phyloP scores from a whole-genome alignment of 2,888 invertebrate genomes.

The Cantharis nigra region DNA sequence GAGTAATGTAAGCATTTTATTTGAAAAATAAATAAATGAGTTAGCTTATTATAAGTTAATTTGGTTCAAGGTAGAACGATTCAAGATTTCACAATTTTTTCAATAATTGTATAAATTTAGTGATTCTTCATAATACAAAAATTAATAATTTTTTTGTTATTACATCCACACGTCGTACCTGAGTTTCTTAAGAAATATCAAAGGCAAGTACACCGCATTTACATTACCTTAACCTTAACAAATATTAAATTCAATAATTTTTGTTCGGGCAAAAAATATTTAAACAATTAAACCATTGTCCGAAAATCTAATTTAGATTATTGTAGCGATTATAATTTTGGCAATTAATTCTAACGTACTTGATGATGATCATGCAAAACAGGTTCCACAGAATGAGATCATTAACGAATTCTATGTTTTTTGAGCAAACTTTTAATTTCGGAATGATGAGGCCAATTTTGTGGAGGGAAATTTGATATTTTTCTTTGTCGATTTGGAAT shows the following conservation, averaged over 20 bases:
- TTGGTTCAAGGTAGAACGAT: background rate
- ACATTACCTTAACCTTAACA: too few species aligned
- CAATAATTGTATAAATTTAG: background rate
- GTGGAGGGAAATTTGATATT: background rate
- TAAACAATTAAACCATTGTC: background rate
- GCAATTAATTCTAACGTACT: background rate
- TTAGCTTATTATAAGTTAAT: slow-evolving; percentile 1
- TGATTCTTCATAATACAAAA: background rate
- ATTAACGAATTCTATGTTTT: background rate
- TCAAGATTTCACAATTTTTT: background rate
- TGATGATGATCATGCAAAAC: background rate
- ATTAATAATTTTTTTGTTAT: background rate
- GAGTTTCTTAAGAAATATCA: background rate
- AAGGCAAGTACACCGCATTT: background rate
- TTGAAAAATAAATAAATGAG: background rate
- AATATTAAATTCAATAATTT: background rate
- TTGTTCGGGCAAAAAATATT: background rate
- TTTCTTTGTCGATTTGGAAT: background rate
- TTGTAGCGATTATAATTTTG: background rate
- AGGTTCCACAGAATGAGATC: background rate
- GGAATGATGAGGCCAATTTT: background rate
- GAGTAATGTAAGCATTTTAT: background rate
- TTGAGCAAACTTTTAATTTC: background rate
- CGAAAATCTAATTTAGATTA: background rate
- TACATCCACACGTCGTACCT: background rate